These are phyloP conservation scores for Chelidonichthys spinosus DNA, from an alignment of 2,797 vertebrate genomes.

Conservation along the genomic window DNA sequence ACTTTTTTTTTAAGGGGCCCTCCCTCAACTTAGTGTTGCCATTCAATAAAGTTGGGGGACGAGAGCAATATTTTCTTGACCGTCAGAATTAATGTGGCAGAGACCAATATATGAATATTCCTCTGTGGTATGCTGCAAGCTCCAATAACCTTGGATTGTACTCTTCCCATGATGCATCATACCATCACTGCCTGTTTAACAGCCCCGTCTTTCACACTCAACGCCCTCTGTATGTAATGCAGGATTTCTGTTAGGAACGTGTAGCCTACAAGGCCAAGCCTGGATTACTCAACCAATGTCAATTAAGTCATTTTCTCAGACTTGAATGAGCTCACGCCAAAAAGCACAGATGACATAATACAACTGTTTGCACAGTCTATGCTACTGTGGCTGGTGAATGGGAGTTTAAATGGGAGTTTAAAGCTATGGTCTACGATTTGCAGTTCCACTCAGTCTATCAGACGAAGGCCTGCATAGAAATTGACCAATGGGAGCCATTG, in stretches of 20 bases:
- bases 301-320: neutral
- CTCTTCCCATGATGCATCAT: constrained; percentile 5
- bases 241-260: neutral
- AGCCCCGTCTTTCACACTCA: neutral
- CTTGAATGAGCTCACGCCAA: neutral
- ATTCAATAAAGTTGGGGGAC: neutral
- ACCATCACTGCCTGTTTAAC: neutral
- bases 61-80: neutral
- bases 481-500: too few relatives aligned
- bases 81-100: neutral
- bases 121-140: neutral
- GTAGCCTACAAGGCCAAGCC: neutral
- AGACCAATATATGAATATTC: neutral
- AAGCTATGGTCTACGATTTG: too few relatives aligned
- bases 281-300: neutral
- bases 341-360: neutral
- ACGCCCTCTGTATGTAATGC: neutral
- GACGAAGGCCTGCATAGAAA: too few relatives aligned
- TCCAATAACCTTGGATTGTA: neutral
- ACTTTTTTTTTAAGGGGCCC: neutral
- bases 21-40: neutral
- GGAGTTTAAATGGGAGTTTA: constrained; percentile 9
- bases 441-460: too few relatives aligned
- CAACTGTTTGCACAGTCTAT: neutral
- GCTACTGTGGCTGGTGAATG: neutral